Base-by-base conservation (phyloP, 2,113 vertebrate genomes). In the Ailurus styani region DNA sequence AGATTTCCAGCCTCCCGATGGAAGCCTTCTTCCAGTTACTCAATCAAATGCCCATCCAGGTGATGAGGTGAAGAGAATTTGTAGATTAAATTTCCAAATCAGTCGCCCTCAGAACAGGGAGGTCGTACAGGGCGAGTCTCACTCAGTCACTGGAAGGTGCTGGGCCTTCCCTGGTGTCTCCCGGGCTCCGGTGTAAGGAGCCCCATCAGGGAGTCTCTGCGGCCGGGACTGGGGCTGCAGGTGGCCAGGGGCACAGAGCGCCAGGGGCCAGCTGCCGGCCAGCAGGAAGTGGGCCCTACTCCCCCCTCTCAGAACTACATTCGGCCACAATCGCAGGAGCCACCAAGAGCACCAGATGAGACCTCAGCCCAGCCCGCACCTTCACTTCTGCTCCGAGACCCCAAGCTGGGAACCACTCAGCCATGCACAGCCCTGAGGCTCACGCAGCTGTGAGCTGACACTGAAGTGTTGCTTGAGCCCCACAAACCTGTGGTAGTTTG, bases 171-270 rank as follows among this genome's bases (percentile, higher is more conserved):
- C 7, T 0, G 21, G 52, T 6, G n/a, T 18, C 2, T 3, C 3
- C 31, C 8, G 68, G 50, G 14, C 37, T 50, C 72, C 5, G 3
- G 64, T 1, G 2, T 1, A 68, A 54, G 17, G 66, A 9, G 5
- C 8, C 20, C 13, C 0, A 8, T 40, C 15, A 13, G 84, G 31
- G 42, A 1, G 13, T 31, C 23, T 70, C 40, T 27, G 2, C 1
- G 7, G 47, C 77, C 25, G 29, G 9, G 7, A 45, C 12, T 27
- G 45, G 17, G 47, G 7, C 9, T 17, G 21, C 25, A 4, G 0
- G 52, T 3, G 3, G 18, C 23, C 7, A 1, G 0, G 0, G 18
- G 23, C 40, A 11, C 4, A 6, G 40, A 37, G 47, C 9, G 0
- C 45, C 2, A 18, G 29, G 9, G 2, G 21, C 15, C 83, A 20